Percentiles rank a stretch among this genome's conserved stretches.
Conservation (phyloP, 2,888 invertebrate genomes). For the Ectobius pallidus region DNA sequence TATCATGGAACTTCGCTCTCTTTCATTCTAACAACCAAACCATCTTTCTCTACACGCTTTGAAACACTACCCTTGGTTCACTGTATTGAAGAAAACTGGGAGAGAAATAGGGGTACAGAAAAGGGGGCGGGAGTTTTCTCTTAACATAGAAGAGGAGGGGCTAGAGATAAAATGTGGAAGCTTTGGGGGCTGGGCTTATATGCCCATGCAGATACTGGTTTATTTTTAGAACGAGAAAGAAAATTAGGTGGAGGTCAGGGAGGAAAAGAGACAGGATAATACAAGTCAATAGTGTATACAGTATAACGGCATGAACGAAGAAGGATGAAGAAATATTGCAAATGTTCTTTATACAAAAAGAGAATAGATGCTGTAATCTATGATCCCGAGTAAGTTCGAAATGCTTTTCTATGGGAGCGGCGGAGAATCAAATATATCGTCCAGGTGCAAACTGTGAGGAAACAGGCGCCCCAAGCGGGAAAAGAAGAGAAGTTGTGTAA, state of each 20-base stretch:
- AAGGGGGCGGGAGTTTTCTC: constrained; percentile 4
- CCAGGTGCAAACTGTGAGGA: background rate
- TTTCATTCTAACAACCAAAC: background rate
- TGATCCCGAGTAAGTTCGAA: background rate
- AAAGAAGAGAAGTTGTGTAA: background rate
- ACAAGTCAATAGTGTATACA: background rate
- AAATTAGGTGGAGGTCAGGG: background rate
- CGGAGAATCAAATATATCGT: constrained; percentile 8
- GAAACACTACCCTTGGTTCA: background rate
- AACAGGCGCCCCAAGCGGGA: constrained; percentile 18
- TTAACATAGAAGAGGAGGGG: constrained; percentile 27
- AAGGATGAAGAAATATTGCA: background rate
- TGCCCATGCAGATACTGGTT: constrained; percentile 23
- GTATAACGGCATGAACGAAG: background rate
- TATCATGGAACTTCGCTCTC: background rate
- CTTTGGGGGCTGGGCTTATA: constrained; percentile 23
- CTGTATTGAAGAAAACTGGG: background rate
- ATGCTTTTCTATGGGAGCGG: background rate
- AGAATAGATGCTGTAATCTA: background rate
- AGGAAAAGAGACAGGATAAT: constrained; percentile 14
- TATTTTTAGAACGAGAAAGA: constrained; percentile 19
- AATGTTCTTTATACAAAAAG: background rate
- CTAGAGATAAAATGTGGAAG: constrained; percentile 23
- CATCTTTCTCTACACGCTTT: background rate
- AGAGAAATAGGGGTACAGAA: background rate